phyloP scores from a whole-genome alignment of 2,113 vertebrate species.

The Chiloscyllium plagiosum region DNA sequence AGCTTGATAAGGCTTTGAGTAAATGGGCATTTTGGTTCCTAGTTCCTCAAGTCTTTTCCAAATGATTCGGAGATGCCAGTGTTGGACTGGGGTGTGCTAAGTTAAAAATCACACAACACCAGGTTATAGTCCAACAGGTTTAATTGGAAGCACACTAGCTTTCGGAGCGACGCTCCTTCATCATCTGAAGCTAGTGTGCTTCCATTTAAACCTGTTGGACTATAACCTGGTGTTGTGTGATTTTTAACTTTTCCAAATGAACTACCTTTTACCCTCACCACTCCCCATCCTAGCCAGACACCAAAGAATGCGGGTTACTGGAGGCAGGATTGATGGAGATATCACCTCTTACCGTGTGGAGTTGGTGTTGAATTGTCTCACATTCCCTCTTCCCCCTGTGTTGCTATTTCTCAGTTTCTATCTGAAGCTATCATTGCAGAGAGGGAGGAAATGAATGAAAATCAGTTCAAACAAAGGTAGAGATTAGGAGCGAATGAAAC shows the following conservation, averaged over 20 bases:
- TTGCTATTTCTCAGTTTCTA: background rate
- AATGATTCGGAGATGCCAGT: no score
- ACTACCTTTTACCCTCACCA: background rate
- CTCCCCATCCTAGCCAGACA: background rate
- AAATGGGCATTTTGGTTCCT: no score
- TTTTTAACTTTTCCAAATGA: background rate
- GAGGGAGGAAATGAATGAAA: background rate
- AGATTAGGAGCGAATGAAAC: background rate
- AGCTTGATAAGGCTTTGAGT: no score
- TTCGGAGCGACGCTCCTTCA: no score
- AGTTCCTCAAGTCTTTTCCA: no score
- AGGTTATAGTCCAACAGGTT: no score
- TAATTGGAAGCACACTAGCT: no score
- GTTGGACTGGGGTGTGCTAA: no score
- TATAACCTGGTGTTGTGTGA: no score
- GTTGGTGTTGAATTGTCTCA: background rate
- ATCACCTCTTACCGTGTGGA: background rate
- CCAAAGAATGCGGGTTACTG: background rate
- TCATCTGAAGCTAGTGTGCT: no score
- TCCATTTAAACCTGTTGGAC: no score
- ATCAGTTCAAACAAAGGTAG: background rate
- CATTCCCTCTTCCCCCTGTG: background rate
- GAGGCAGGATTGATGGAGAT: background rate
- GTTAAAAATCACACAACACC: no score
- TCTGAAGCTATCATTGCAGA: background rate